Conservation (phyloP, 2,113 vertebrate genomes). For the Gnathonemus echidnorhynchus region DNA sequence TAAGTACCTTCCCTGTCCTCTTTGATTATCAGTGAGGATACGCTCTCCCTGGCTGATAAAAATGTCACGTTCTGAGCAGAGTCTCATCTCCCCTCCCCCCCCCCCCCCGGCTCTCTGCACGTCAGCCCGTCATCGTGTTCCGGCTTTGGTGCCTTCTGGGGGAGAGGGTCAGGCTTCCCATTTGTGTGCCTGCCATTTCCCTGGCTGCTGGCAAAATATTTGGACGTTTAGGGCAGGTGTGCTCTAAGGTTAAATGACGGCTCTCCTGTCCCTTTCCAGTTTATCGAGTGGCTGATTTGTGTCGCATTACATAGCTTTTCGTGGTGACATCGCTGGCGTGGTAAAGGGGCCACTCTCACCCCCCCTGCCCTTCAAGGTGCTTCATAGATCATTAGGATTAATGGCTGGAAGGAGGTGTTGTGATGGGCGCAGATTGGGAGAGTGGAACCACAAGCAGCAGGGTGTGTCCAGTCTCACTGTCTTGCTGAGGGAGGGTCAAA, state of each 20-base stretch:
- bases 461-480: constrained; percentile 53
- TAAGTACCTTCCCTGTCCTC: neutral
- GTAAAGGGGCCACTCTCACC: neutral
- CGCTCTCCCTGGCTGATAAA: neutral
- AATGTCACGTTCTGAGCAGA: neutral
- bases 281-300: neutral
- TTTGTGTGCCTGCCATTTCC: neutral
- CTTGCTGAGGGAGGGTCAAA: constrained; percentile 46
- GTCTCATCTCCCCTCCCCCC: neutral
- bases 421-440: constrained; percentile 37
- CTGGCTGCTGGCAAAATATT: neutral
- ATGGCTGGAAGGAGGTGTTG: constrained; percentile 29
- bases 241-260: neutral
- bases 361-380: neutral
- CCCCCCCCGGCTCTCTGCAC: neutral
- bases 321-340: neutral
- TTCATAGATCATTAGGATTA: neutral
- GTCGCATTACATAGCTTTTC: neutral
- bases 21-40: neutral
- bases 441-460: constrained; percentile 29
- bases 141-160: neutral
- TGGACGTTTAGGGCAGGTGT: neutral
- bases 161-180: neutral
- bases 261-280: neutral
- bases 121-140: neutral